phyloP scores from a whole-genome alignment of 2,113 vertebrate genomes.

The Bufo gargarizans region DNA sequence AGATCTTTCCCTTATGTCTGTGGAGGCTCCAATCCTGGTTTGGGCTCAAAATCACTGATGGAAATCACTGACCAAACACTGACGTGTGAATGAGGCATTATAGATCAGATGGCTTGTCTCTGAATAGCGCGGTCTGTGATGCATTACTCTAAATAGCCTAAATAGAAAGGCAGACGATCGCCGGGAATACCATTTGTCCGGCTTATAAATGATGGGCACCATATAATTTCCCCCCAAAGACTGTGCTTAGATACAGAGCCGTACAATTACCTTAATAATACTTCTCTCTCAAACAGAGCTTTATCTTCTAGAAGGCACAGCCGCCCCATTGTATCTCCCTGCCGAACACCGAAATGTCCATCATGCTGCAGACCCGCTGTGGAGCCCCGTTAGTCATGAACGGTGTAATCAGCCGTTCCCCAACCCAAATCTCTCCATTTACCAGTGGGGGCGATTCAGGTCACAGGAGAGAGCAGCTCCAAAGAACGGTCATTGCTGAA shows the following conservation, averaged over 20 bases:
- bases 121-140: neutral
- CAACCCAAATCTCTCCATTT: neutral
- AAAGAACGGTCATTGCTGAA: neutral
- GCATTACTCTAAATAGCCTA: neutral
- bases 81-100: no score
- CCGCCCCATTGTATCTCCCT: neutral
- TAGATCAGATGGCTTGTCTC: no score
- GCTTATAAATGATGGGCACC: neutral
- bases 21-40: no score
- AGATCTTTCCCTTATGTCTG: no score
- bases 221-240: neutral
- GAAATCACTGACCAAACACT: no score
- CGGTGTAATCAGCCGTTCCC: neutral
- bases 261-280: neutral
- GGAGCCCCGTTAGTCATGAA: neutral
- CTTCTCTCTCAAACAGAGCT: neutral
- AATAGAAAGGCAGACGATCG: neutral
- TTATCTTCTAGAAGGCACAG: slow-evolving; percentile 7
- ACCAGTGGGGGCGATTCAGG: neutral
- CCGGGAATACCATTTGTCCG: neutral
- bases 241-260: neutral
- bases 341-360: neutral
- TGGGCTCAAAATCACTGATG: no score
- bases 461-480: neutral
- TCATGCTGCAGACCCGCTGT: neutral